Percentiles rank a stretch among this genome's conserved stretches.
These are phyloP conservation scores for Dendrocincla fuliginosa DNA, from an alignment of 2,797 vertebrate species.

Conservation along the genomic window DNA sequence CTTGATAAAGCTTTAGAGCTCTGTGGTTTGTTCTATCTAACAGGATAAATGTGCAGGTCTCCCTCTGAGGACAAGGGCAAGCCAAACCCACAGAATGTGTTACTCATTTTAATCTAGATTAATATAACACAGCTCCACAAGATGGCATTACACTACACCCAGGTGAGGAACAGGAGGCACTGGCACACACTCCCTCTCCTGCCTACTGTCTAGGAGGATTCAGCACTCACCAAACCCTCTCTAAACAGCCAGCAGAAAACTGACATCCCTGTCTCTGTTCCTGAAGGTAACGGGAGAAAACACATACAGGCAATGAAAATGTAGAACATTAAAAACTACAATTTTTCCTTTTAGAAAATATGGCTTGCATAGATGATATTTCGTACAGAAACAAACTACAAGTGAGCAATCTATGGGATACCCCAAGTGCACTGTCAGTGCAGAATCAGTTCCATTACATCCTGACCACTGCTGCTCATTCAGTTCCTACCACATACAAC, in stretches of 20 bases:
- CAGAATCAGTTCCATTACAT: not conserved
- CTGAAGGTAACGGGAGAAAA: not conserved
- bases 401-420: not conserved
- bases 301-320: not conserved
- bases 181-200: not conserved
- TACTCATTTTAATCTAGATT: not conserved
- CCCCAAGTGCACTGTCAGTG: not conserved
- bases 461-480: not conserved
- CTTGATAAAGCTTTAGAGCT: not conserved
- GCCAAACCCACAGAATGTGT: not conserved
- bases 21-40: not conserved
- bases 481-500: not conserved
- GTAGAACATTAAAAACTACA: not conserved
- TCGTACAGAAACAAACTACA: not conserved
- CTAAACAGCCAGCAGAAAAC: not conserved
- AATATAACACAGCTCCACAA: not conserved
- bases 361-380: not conserved
- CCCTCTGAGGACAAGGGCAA: not conserved
- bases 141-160: not conserved
- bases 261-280: not conserved
- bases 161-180: fast-evolving
- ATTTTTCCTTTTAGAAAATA: not conserved
- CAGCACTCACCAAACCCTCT: not conserved
- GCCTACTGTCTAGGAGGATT: not conserved
- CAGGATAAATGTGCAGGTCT: not conserved